Evolutionary conservation across 2,888 invertebrate species (phyloP).

Genomic region (Lamproptera curius): DNA sequence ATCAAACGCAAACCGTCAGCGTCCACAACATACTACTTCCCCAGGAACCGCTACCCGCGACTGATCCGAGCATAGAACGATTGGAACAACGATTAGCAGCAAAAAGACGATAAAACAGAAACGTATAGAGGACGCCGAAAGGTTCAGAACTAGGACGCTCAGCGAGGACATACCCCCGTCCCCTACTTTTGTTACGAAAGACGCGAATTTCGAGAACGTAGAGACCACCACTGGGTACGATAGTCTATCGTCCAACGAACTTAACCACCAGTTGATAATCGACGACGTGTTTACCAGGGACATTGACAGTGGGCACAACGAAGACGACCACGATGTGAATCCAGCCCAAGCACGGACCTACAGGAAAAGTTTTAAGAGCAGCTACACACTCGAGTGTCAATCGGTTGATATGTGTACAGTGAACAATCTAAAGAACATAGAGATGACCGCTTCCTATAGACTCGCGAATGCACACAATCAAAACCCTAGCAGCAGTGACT

Average conservation of each 20-base stretch:
- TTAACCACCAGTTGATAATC: conserved; percentile 52
- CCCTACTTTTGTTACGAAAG: conserved; percentile 66
- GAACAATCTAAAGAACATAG: conserved; percentile 69
- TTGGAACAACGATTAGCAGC: conserved; percentile 56
- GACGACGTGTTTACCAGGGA: conserved; percentile 58
- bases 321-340: conserved; percentile 83
- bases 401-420: conserved; percentile 66
- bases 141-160: conserved; percentile 85
- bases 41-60: conserved; percentile 31
- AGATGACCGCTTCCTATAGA: conserved; percentile 59
- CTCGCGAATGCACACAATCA: conserved; percentile 33
- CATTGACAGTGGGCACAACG: conserved; percentile 83
- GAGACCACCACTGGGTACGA: conserved; percentile 73
- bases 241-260: conserved; percentile 66
- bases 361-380: conserved; percentile 70
- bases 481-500: conserved; percentile 58
- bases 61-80: conserved; percentile 59
- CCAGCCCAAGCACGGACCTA: conserved; percentile 79
- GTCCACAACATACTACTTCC: conserved; percentile 48
- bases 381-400: too few species aligned
- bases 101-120: conserved; percentile 77
- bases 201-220: conserved; percentile 64
- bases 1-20: conserved; percentile 81
- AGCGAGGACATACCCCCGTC: conserved; percentile 75
- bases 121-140: conserved; percentile 82